Evolutionary conservation across 1,140 invertebrate genomes (phyloP).

Genomic region (Diabrotica undecimpunctata): DNA sequence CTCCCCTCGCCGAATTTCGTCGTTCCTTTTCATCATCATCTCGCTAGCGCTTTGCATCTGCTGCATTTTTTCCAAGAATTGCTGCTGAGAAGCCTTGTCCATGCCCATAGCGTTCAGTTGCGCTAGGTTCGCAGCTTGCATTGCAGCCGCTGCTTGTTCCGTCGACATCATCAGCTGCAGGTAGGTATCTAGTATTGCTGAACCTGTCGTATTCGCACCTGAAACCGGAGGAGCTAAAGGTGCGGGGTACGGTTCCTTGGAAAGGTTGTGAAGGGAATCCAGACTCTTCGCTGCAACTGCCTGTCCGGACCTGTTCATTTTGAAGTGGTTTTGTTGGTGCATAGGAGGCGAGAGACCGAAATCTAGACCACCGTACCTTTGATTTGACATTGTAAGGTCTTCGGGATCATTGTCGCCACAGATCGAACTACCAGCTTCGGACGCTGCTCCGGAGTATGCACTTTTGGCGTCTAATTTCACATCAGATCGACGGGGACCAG

Average conservation of each 20-base stretch:
- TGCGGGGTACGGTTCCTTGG: slow-evolving; percentile 53
- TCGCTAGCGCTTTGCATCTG: slow-evolving; percentile 47
- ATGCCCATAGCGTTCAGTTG: slow-evolving; percentile 65
- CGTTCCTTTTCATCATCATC: slow-evolving; percentile 42
- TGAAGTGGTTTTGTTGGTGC: slow-evolving; percentile 42
- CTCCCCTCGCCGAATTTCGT: slow-evolving; percentile 42
- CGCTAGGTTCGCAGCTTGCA: slow-evolving; percentile 59
- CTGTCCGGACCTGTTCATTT: slow-evolving; percentile 48
- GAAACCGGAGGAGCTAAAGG: slow-evolving; percentile 48
- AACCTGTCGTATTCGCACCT: slow-evolving; percentile 56
- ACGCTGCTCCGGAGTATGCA: slow-evolving; percentile 56
- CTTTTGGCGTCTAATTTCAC: slow-evolving; percentile 68
- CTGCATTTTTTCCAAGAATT: slow-evolving; percentile 60
- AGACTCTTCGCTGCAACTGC: slow-evolving; percentile 62
- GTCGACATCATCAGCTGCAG: slow-evolving; percentile 58
- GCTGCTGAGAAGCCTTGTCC: slow-evolving; percentile 58
- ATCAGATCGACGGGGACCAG: slow-evolving; percentile 73
- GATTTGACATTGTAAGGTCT: slow-evolving; percentile 65
- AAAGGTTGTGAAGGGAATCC: slow-evolving; percentile 51
- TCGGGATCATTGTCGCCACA: slow-evolving; percentile 77
- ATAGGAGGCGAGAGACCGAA: slow-evolving; percentile 51
- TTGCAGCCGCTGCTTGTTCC: slow-evolving; percentile 44
- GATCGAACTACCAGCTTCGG: slow-evolving; percentile 64
- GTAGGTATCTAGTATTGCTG: slow-evolving; percentile 78
- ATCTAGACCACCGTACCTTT: slow-evolving; percentile 46